phyloP scores from a whole-genome alignment of 2,888 invertebrate species.

The Apamea epomidion region DNA sequence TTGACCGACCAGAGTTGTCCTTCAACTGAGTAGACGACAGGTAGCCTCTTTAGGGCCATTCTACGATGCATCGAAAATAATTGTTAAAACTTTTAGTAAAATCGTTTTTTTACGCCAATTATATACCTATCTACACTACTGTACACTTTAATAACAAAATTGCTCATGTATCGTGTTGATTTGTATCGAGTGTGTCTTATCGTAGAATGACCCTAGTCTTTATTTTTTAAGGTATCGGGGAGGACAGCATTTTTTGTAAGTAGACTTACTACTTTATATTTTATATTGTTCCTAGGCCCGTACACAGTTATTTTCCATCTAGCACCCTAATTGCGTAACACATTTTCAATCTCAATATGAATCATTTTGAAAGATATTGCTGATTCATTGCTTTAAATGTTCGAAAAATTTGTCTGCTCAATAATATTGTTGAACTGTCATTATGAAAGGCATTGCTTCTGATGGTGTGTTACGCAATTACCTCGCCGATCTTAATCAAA shows the following conservation, averaged over 20 bases:
- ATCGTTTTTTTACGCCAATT: not conserved
- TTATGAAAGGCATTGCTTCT: too few relatives aligned
- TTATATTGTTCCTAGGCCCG: not conserved
- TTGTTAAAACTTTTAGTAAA: not conserved
- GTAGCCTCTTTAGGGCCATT: constrained; percentile 28
- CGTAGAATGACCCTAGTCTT: constrained; percentile 61
- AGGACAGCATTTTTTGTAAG: constrained; percentile 60
- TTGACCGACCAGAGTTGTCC: not conserved
- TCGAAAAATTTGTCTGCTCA: too few relatives aligned
- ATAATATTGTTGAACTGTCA: too few relatives aligned
- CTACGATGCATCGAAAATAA: constrained; percentile 34
- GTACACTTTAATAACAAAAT: not conserved
- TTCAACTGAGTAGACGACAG: not conserved
- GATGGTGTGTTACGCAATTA: too few relatives aligned
- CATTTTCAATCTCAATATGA: too few relatives aligned
- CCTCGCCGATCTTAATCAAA: not conserved
- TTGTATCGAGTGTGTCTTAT: constrained; percentile 37
- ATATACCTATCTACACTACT: not conserved
- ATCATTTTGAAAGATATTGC: too few relatives aligned
- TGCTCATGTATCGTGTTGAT: constrained; percentile 4
- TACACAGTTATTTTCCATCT: not conserved
- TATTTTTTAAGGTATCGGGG: constrained; percentile 59
- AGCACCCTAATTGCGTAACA: too few relatives aligned
- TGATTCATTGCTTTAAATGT: too few relatives aligned
- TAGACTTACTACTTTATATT: constrained; percentile 29